Percentiles rank a stretch among this genome's conserved stretches.
These are phyloP conservation scores for Lobophora halterata DNA, from an alignment of 2,888 invertebrate genomes.

Conservation along the genomic window DNA sequence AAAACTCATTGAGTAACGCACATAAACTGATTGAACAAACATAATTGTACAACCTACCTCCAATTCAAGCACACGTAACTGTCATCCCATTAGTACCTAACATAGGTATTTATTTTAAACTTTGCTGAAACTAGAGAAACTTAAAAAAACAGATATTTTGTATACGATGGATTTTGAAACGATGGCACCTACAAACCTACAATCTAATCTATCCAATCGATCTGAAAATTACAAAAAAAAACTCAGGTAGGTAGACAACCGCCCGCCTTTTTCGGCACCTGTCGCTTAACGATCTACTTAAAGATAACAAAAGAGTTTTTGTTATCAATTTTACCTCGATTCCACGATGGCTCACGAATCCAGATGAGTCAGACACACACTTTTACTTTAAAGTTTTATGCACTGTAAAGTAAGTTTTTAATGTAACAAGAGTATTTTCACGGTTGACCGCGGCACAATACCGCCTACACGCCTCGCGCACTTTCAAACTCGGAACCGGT, in stretches of 20 bases:
- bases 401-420: constrained; percentile 34
- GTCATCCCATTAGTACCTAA: too few relatives aligned
- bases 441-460: constrained; percentile 63
- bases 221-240: constrained; percentile 20
- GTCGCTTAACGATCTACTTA: constrained; percentile 23
- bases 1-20: too few relatives aligned
- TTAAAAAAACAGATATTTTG: too few relatives aligned
- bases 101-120: too few relatives aligned
- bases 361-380: constrained; percentile 27
- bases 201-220: too few relatives aligned
- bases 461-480: constrained; percentile 70
- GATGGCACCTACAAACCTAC: too few relatives aligned
- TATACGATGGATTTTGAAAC: too few relatives aligned
- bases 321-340: constrained; percentile 37
- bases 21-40: too few relatives aligned
- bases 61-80: neutral
- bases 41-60: too few relatives aligned
- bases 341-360: constrained; percentile 30
- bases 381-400: constrained; percentile 32
- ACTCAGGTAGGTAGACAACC: constrained; percentile 28
- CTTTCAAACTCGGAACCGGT: constrained; percentile 70
- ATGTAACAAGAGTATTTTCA: constrained; percentile 52
- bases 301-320: constrained; percentile 39
- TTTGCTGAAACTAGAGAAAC: too few relatives aligned
- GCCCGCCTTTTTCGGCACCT: constrained; percentile 27